Evolutionary conservation across 2,797 vertebrate species (phyloP).

Genomic region (Coregonus sp.): DNA sequence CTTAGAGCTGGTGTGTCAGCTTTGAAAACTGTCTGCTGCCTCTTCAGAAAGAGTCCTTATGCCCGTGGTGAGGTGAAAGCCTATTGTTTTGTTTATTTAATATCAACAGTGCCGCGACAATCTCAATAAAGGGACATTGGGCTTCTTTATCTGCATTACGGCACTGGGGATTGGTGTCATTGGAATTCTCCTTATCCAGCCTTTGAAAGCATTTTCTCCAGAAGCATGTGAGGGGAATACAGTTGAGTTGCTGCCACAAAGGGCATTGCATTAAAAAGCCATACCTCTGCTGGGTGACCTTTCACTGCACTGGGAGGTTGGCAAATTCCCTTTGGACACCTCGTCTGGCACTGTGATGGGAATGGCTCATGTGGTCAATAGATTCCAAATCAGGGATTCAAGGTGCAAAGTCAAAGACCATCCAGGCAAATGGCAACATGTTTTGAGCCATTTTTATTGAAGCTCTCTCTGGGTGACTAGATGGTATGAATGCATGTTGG

Average conservation of each 20-base stretch:
- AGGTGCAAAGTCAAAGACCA: constrained; percentile 42
- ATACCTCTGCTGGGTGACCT: constrained; percentile 76
- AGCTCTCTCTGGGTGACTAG: constrained; percentile 46
- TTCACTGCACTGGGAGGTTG: constrained; percentile 69
- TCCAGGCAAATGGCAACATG: constrained; percentile 61
- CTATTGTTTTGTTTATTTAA: constrained; percentile 71
- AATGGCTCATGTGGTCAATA: constrained; percentile 52
- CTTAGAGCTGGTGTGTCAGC: constrained; percentile 42
- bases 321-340: constrained; percentile 65
- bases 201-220: constrained; percentile 56
- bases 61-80: constrained; percentile 55
- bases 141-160: constrained; percentile 73
- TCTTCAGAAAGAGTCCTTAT: constrained; percentile 45
- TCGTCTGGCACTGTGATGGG: constrained; percentile 62
- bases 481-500: constrained; percentile 40
- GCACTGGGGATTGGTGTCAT: constrained; percentile 75
- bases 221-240: constrained; percentile 67
- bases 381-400: constrained; percentile 64
- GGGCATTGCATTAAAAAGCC: constrained; percentile 76
- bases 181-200: constrained; percentile 70
- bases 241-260: constrained; percentile 66
- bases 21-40: constrained; percentile 16
- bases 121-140: constrained; percentile 73
- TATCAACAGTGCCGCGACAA: constrained; percentile 66
- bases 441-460: constrained; percentile 31